Conservation (phyloP, 92 coral and sea anemone genomes). For the Ricordea florida region DNA sequence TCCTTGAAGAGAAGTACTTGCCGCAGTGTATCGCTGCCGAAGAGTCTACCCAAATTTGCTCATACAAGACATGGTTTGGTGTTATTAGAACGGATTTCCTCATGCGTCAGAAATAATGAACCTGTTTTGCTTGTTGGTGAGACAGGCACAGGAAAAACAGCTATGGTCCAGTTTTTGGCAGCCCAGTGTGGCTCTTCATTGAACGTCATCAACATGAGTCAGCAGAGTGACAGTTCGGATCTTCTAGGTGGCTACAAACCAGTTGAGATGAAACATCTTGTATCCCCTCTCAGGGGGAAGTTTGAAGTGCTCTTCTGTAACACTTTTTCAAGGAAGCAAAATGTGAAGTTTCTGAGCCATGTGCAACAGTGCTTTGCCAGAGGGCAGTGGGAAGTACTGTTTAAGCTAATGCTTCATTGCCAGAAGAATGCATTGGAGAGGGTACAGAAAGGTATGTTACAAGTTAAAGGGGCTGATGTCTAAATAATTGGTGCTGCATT, state of each 20-base stretch:
- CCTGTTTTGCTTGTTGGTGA: slow-evolving; percentile 96
- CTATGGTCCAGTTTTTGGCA: slow-evolving; percentile 87
- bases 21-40: background rate
- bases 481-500: no score
- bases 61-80: slow-evolving; percentile 91
- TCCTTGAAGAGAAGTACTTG: slow-evolving; percentile 60
- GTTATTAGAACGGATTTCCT: slow-evolving; percentile 86
- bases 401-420: slow-evolving; percentile 85
- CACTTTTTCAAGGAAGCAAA: slow-evolving; percentile 96
- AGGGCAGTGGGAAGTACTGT: slow-evolving; percentile 87
- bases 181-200: slow-evolving; percentile 70
- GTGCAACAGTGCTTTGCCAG: slow-evolving; percentile 88
- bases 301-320: slow-evolving; percentile 85
- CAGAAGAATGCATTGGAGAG: slow-evolving; percentile 82
- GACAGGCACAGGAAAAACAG: slow-evolving; percentile 98
- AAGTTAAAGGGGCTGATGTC: no score
- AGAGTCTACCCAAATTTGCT: slow-evolving; percentile 69
- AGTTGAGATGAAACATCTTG: slow-evolving; percentile 96
- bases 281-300: slow-evolving; percentile 82
- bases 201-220: slow-evolving; percentile 96
- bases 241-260: slow-evolving; percentile 97
- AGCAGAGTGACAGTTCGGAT: slow-evolving; percentile 97
- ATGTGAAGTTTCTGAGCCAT: slow-evolving; percentile 81
- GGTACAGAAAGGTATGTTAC: slow-evolving; percentile 52
- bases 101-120: slow-evolving; percentile 83